Conservation (phyloP, 2,888 invertebrate species). For the Drosophila engyochracea region DNA sequence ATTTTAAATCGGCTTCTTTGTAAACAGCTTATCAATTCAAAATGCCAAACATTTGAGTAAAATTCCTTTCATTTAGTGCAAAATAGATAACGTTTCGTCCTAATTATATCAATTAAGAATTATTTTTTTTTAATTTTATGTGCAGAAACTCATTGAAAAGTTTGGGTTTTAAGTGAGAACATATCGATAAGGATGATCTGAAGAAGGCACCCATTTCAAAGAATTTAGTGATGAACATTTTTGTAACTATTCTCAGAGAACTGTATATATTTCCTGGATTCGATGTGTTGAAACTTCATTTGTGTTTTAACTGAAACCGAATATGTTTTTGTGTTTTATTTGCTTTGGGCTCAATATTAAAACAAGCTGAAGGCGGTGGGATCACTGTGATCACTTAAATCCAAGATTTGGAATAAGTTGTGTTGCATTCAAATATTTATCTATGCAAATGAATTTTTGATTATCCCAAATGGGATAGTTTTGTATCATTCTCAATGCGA, state of each 20-base stretch:
- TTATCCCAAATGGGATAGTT: not conserved
- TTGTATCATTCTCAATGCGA: conserved; percentile 15
- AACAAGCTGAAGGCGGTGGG: conserved; percentile 77
- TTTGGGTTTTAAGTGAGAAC: not conserved
- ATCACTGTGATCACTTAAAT: conserved; percentile 65
- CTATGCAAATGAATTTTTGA: conserved; percentile 31
- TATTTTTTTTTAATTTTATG: not conserved
- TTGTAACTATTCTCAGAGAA: conserved; percentile 3
- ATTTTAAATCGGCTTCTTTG: conserved; percentile 40
- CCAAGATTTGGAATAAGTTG: conserved; percentile 30
- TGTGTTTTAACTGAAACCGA: conserved; percentile 70
- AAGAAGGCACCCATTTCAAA: conserved; percentile 2
- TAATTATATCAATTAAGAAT: conserved; percentile 4
- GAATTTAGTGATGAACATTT: not conserved
- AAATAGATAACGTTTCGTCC: conserved; percentile 33
- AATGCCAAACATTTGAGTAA: conserved; percentile 43
- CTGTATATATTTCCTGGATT: conserved; percentile 40
- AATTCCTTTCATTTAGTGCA: conserved; percentile 51
- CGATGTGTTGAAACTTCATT: conserved; percentile 64
- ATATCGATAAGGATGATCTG: not conserved
- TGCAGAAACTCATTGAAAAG: conserved; percentile 2
- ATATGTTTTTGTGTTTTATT: conserved; percentile 21
- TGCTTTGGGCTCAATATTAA: conserved; percentile 46
- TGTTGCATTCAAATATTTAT: conserved; percentile 5
- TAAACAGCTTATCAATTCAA: conserved; percentile 23